These are phyloP conservation scores for Drosophila varians DNA, from an alignment of 1,140 invertebrate species.

Conservation along the genomic window DNA sequence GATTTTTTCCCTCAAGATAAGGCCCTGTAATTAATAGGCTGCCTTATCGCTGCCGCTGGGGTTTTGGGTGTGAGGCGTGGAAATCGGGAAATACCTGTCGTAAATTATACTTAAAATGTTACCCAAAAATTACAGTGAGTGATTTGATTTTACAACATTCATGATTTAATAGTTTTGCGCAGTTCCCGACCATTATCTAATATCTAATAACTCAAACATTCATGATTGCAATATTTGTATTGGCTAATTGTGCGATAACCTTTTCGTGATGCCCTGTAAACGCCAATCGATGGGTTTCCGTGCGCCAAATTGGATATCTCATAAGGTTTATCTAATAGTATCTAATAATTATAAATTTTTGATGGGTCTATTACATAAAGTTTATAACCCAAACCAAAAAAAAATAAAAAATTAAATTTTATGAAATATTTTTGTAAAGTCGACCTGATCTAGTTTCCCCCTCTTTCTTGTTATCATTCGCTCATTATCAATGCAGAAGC, in stretches of 20 bases:
- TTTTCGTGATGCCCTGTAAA: slow-evolving; percentile 13
- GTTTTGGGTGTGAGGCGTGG: not conserved
- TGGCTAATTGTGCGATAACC: slow-evolving; percentile 29
- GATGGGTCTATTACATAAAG: too few relatives aligned
- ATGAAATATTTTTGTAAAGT: not conserved
- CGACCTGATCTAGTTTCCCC: not conserved
- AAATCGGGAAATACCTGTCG: slow-evolving; percentile 54
- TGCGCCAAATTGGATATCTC: slow-evolving; percentile 4
- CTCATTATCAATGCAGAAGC: slow-evolving; percentile 27
- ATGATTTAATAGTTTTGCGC: slow-evolving; percentile 10
- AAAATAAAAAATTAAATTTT: too few relatives aligned
- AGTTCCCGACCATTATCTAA: slow-evolving; percentile 22
- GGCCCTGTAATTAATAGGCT: slow-evolving; percentile 10
- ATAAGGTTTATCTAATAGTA: not conserved
- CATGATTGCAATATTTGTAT: slow-evolving; percentile 29
- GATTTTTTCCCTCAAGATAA: slow-evolving; percentile 8
- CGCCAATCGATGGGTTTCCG: slow-evolving; percentile 20
- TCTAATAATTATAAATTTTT: not conserved
- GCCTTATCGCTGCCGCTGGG: slow-evolving; percentile 26
- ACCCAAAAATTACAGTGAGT: slow-evolving; percentile 20
- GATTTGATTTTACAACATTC: not conserved
- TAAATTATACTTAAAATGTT: slow-evolving; percentile 19
- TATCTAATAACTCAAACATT: slow-evolving; percentile 19
- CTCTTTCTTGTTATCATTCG: slow-evolving; percentile 11
- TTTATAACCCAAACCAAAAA: too few relatives aligned